Conservation (phyloP, 2,888 invertebrate species). For the Pristionchus fissidentatus region DNA sequence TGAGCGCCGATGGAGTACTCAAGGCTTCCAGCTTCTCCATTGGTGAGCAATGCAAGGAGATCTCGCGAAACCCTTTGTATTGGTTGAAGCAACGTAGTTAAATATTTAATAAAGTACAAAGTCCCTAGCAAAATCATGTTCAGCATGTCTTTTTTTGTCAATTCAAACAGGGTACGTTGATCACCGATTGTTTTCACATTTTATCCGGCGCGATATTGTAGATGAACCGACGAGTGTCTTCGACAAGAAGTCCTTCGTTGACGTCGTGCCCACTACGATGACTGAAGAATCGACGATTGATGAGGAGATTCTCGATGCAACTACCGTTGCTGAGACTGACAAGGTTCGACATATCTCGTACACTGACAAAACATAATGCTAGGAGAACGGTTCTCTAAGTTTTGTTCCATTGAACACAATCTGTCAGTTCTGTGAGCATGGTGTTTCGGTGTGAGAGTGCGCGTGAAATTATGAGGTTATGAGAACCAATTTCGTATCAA, state of each 20-base stretch:
- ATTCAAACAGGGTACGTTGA: too few relatives aligned
- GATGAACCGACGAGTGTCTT: conserved; percentile 20
- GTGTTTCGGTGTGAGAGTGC: too few relatives aligned
- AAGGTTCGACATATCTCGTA: too few relatives aligned
- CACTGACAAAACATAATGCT: too few relatives aligned
- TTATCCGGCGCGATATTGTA: not conserved
- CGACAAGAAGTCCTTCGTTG: conserved; percentile 30
- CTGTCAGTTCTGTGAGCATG: too few relatives aligned
- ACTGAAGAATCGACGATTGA: not conserved
- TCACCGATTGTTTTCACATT: too few relatives aligned
- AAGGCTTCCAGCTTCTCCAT: conserved; percentile 34
- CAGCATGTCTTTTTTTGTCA: too few relatives aligned
- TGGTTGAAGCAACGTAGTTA: not conserved
- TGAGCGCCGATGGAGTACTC: conserved; percentile 39
- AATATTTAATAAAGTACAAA: not conserved
- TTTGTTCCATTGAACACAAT: too few relatives aligned
- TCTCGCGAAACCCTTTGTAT: not conserved
- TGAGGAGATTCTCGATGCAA: conserved; percentile 40
- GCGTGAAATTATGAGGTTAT: too few relatives aligned
- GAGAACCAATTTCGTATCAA: too few relatives aligned
- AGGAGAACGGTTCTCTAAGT: too few relatives aligned
- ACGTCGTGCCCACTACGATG: not conserved
- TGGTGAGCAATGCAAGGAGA: not conserved
- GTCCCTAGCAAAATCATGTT: too few relatives aligned
- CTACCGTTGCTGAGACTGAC: conserved; percentile 52